Percentiles rank a stretch among this genome's conserved stretches.
Conservation (phyloP, 2,113 vertebrate species). For the Trogon melanurus region DNA sequence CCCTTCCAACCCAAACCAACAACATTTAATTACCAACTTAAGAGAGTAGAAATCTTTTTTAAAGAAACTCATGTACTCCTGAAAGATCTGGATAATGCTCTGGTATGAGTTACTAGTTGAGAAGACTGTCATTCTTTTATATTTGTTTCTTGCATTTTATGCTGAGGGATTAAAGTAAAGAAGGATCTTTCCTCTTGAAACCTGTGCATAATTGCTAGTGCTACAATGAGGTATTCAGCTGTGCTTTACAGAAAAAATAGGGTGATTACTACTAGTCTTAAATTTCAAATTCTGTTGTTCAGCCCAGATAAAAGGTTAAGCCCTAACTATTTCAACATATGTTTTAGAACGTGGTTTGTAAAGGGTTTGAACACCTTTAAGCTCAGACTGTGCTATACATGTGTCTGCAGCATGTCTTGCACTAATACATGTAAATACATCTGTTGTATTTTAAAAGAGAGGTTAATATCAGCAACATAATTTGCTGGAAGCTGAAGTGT, state of each 20-base stretch:
- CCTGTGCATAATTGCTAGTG: not conserved
- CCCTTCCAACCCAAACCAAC: not conserved
- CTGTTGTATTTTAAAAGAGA: not conserved
- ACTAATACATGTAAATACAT: not conserved
- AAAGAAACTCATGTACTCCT: not conserved
- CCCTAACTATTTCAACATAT: not conserved
- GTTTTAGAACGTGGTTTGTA: not conserved
- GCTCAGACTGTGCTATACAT: not conserved
- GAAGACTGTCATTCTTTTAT: not conserved
- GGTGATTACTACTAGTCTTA: not conserved
- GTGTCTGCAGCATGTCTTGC: not conserved
- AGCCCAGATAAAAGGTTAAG: not conserved
- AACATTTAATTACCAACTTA: not conserved
- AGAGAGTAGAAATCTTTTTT: not conserved
- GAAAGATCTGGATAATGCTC: not conserved
- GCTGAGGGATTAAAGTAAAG: not conserved
- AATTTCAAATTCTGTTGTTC: not conserved
- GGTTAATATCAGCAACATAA: not conserved
- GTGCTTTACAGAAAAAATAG: not conserved
- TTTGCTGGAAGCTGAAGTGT: not conserved
- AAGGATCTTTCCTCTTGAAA: not conserved
- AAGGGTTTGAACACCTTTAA: not conserved
- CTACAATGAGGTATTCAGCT: not conserved
- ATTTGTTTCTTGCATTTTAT: not conserved
- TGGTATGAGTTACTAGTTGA: not conserved